phyloP scores from a whole-genome alignment of 2,113 vertebrate species.

The Sylvia atricapilla region DNA sequence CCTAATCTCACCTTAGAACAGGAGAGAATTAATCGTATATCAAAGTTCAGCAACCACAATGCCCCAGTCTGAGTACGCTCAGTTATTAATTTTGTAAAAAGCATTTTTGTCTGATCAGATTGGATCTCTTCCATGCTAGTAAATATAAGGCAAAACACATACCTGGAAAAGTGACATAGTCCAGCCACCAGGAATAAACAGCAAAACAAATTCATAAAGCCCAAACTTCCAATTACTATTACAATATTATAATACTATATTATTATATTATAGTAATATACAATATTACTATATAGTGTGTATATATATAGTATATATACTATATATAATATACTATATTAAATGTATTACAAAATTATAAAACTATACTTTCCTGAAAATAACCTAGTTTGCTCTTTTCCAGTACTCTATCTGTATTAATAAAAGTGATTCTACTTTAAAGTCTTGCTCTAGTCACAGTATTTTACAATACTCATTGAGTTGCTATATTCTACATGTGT shows the following conservation, averaged over 20 bases:
- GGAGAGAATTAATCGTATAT: not conserved
- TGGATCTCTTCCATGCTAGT: not conserved
- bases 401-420: not conserved
- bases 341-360: too few relatives aligned
- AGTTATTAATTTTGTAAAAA: not conserved
- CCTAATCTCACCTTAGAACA: conserved; percentile 42
- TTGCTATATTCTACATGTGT: not conserved
- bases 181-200: not conserved
- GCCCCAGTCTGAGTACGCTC: not conserved
- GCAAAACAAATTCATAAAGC: not conserved
- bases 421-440: not conserved
- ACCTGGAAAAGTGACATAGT: not conserved
- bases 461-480: not conserved
- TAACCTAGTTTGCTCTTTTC: not conserved
- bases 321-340: too few relatives aligned
- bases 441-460: not conserved
- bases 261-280: too few relatives aligned
- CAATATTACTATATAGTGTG: too few relatives aligned
- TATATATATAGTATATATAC: too few relatives aligned
- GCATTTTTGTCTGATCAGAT: not conserved
- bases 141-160: not conserved
- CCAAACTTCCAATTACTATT: not conserved
- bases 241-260: too few relatives aligned
- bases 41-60: not conserved
- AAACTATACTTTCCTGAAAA: not conserved